Base-by-base conservation (phyloP, 30 jellyfish, hydroid and myxozoan species). In the Cassiopea andromeda region DNA sequence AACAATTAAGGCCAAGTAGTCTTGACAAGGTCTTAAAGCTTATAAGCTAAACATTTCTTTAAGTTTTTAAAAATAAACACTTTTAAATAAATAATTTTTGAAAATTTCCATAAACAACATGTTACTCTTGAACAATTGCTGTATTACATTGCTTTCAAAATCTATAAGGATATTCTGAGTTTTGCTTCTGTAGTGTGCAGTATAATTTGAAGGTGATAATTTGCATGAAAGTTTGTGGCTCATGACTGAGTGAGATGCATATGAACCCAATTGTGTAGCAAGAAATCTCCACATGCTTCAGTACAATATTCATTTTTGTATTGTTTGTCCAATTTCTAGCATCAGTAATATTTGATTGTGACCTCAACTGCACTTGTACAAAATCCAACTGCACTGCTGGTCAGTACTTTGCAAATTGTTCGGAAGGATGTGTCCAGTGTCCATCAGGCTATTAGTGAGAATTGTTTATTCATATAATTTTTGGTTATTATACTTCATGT, bases 371-470 rank as follows among this genome's bases (percentile, higher is more conserved):
- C 67, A 68, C 97, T 13, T 95, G 99, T 85, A 60, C 99, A 48
- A 86, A 86, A 66, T 90, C 98, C 60, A 95, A 95, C 79, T 95
- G 99, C 83, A 78, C 99, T 84, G 97, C 97, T 77, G 99, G 99
- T 47, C 97, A 95, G 91, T 95, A 95, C 91, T 95, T 98, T 97
- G 46, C 90, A 18, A 95, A 91, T 72, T 68, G 91, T 43, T 72
- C 98, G 45, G 89, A 47, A 49, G 99, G 99, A 59, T 95, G 99
- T 69, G 74, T 87, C 18, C 90, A 94, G 75, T 95, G 99, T 77
- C 99, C 98, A 46, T 84, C 94, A 46, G 99, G 98, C 18, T 80
- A 69, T 68, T 95, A 87, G 99, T 95, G 89, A 87, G 98, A 78
- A 49, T 10, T 14, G 6, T 64, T 14, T 64, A 17, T 64, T 64